Base-by-base conservation (phyloP, 2,888 invertebrate genomes). In the Amphiduros pacificus region DNA sequence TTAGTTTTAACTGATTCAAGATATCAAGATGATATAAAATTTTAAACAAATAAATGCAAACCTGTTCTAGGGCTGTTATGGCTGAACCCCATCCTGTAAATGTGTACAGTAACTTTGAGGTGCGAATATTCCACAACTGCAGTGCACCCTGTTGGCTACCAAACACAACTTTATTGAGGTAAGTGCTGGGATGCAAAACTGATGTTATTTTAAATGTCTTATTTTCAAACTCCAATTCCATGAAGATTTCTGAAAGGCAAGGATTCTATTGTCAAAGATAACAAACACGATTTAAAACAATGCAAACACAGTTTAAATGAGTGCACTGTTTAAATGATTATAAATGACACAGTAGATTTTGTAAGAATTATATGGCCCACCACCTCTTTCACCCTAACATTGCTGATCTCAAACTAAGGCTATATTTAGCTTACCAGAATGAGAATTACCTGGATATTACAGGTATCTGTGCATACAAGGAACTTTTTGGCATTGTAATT, bases 111-210 rank as follows among this genome's bases (percentile, higher is more conserved):
- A 77, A 69, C 62, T 76, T 76, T 64, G 75, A 88, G 24, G 88
- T 88, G 59, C 90, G 89, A 6, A 97, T 84, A 83, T 98, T 98
- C 93, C 94, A 94, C 66, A 98, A 81, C 75, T 94, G 93, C 68
- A 97, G 75, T 48, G 85, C 82, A 0, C 96, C 96, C 78, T 94
- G 91, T 61, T 88, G 86, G 71, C 93, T 93, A 0, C 92, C 96
- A 44, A 97, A 83, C 29, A 97, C 80, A 63, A 98, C 87, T 78
- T 99, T 99, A 79, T 99, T 98, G 20, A 95, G 82, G 80, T 98
- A 99, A 0, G 97, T 94, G 27, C 88, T 89, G 0, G 98, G 99
- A 85, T 99, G 99, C 61, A 91, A 85, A n/a, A 96, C 68, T 0
- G 92, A 86, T 0, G 91, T 89, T 31, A 97, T 88, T 73, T 88